These are phyloP conservation scores for Xylocopa sonorina DNA, from an alignment of 1,140 invertebrate species.

Conservation along the genomic window DNA sequence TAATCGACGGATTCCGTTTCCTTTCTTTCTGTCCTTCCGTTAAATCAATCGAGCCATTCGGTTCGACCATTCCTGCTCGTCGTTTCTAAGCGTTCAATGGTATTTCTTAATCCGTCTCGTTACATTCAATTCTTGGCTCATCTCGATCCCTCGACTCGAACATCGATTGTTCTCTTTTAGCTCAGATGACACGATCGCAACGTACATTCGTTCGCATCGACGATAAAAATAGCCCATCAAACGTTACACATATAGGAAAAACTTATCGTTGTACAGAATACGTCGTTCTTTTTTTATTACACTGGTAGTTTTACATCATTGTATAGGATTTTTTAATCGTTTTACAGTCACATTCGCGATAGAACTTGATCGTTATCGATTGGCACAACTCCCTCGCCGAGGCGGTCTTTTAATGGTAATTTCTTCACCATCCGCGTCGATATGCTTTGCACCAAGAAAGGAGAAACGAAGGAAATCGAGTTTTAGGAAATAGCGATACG, in stretches of 20 bases:
- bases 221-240: too few relatives aligned
- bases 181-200: constrained; percentile 25
- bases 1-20: constrained; percentile 1
- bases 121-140: neutral
- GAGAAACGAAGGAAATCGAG: too few relatives aligned
- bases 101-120: neutral
- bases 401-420: too few relatives aligned
- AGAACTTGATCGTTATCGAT: neutral
- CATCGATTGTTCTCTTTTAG: constrained; percentile 27
- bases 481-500: neutral
- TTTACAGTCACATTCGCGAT: neutral
- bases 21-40: neutral
- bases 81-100: too few relatives aligned
- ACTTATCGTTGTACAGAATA: too few relatives aligned
- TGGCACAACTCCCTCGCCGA: neutral
- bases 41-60: too few relatives aligned
- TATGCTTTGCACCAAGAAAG: neutral
- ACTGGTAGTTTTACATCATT: constrained; percentile 1
- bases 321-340: constrained; percentile 7
- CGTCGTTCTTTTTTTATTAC: too few relatives aligned
- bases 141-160: constrained; percentile 3
- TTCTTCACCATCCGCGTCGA: too few relatives aligned
- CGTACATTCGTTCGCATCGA: neutral
- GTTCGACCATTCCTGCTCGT: too few relatives aligned
- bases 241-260: too few relatives aligned